Conservation (phyloP, 2,797 vertebrate genomes). For the Poliocrania exsul region DNA sequence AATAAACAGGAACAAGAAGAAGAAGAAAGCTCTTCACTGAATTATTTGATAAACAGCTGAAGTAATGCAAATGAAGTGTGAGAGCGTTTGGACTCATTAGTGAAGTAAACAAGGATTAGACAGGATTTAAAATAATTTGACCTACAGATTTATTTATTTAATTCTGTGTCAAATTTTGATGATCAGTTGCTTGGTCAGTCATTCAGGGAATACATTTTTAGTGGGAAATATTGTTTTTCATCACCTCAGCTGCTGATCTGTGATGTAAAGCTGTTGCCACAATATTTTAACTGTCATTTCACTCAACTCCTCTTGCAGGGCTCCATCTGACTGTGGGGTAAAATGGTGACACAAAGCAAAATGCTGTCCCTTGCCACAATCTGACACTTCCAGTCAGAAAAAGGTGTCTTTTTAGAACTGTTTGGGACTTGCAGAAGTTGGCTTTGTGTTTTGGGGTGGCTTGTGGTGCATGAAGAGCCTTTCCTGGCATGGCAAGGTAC, state of each 20-base stretch:
- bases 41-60: background rate
- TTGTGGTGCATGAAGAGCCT: fast-evolving
- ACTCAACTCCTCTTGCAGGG: fast-evolving
- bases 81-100: background rate
- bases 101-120: background rate
- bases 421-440: background rate
- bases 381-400: background rate
- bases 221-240: background rate
- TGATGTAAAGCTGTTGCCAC: background rate
- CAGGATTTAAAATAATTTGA: background rate
- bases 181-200: background rate
- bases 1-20: background rate
- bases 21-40: background rate
- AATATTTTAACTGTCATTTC: background rate
- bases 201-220: background rate
- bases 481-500: background rate
- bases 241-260: background rate
- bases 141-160: background rate
- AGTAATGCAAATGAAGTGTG: background rate
- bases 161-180: fast-evolving
- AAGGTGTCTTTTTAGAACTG: background rate
- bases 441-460: background rate
- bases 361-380: background rate
- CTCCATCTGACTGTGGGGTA: background rate
- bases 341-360: background rate